Evolutionary conservation across 2,797 vertebrate species (phyloP), one percentile per base, ranked within the genome.

Genomic region (Xenops minutus): DNA sequence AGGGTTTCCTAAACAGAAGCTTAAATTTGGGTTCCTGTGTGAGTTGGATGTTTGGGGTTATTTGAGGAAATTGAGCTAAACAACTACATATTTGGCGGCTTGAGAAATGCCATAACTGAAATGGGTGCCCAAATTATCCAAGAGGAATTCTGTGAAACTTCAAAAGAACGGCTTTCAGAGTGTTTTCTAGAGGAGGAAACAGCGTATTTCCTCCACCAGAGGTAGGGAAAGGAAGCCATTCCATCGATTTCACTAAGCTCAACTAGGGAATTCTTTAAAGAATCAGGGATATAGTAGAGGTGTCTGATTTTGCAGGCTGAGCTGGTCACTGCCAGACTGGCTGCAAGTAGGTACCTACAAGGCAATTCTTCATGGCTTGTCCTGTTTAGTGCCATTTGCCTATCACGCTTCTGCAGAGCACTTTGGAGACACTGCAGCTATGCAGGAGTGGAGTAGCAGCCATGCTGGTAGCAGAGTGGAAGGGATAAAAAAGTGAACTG

Each of bases 61-160:
- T 84, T 67, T 83, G 79, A 85, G 63, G 91, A 88, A 93, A 84
- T 2, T n/a, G 24, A 88, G 23, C 29, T 56, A 61, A 82, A 73
- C 14, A 41, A 34, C 39, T 2, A 2, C 27, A 46, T 81, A 29
- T 41, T 64, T 54, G n/a, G 14, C 51, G 58, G 15, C 41, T 48
- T 72, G 63, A 48, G 81, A 82, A 93, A 77, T 61, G 27, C 14
- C 5, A 7, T 26, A n/a, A 61, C 23, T 81, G 80, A 27, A 37
- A 41, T 8, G 29, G 41, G 29, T 72, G 41, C 54, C 36, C 3
- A 1, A 27, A 64, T 16, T 73, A 73, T 16, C 37, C 4, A 7
- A 55, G 19, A 30, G 0, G 1, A 0, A 0, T 78, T 43, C 23
- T 64, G 23, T 26, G 51, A 51, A 18, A 48, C 37, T 63, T 69